These are phyloP conservation scores for Conops quadrifasciatus DNA, from an alignment of 2,888 invertebrate species.

Conservation along the genomic window DNA sequence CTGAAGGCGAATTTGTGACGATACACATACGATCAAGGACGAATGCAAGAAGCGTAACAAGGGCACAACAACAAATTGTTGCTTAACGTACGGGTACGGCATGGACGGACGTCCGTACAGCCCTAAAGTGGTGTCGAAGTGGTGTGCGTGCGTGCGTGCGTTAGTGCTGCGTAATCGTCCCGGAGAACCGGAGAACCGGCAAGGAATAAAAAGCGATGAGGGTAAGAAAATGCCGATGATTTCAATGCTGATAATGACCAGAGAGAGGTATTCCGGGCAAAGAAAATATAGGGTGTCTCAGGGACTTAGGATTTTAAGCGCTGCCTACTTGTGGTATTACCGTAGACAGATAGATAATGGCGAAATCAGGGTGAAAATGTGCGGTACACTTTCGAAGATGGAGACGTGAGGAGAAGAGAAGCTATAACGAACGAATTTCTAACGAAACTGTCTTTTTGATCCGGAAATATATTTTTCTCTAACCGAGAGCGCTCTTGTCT, in stretches of 20 bases:
- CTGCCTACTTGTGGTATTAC: too few relatives aligned
- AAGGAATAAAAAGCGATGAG: neutral
- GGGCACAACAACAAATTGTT: slow-evolving; percentile 28
- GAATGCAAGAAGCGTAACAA: slow-evolving; percentile 40
- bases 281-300: neutral
- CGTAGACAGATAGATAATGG: neutral
- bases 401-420: too few relatives aligned
- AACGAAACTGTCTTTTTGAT: too few relatives aligned
- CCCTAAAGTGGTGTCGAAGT: slow-evolving; percentile 40
- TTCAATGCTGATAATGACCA: slow-evolving; percentile 22
- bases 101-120: slow-evolving; percentile 37
- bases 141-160: slow-evolving; percentile 5
- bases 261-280: neutral
- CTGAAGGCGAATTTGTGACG: slow-evolving; percentile 32
- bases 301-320: too few relatives aligned
- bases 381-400: neutral
- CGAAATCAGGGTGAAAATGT: neutral
- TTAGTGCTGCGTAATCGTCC: neutral
- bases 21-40: slow-evolving; percentile 56
- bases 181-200: neutral
- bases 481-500: too few relatives aligned
- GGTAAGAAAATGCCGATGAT: slow-evolving; percentile 26
- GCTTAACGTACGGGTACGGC: neutral
- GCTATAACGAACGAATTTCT: too few relatives aligned
- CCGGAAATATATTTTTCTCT: too few relatives aligned